These are phyloP conservation scores for Dryas iulia DNA, from an alignment of 1,140 invertebrate species.

Conservation along the genomic window DNA sequence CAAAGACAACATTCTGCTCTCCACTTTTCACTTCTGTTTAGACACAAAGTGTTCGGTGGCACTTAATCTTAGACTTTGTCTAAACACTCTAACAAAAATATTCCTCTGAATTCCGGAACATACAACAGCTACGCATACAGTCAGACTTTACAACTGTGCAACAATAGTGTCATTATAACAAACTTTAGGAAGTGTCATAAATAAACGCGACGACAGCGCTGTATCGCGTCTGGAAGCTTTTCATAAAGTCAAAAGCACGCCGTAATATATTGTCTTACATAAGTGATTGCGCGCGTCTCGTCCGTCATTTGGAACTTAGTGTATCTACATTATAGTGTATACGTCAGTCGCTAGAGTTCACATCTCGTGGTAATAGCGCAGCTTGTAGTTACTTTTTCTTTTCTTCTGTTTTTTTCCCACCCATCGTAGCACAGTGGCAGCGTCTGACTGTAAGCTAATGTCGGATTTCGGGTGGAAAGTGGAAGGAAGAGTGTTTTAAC, in stretches of 20 bases:
- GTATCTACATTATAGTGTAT: background rate
- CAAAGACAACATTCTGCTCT: no score
- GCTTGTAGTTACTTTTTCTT: no score
- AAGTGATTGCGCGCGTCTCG: background rate
- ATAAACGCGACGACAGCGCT: background rate
- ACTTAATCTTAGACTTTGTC: no score
- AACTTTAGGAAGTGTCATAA: background rate
- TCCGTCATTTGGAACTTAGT: background rate
- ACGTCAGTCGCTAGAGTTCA: no score
- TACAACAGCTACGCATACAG: background rate
- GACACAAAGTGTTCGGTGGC: no score
- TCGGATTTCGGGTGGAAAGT: no score
- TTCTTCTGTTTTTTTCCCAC: no score
- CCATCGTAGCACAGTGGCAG: no score
- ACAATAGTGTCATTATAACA: background rate
- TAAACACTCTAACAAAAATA: background rate
- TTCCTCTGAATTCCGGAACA: background rate
- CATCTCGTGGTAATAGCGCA: no score
- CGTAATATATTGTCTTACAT: background rate
- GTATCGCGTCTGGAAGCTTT: background rate
- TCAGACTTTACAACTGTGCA: background rate
- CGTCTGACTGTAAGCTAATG: no score
- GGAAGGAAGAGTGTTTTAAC: no score
- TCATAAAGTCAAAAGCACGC: background rate
- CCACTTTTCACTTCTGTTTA: no score